Conservation (phyloP, 2,113 vertebrate genomes). For the Alectura lathami region DNA sequence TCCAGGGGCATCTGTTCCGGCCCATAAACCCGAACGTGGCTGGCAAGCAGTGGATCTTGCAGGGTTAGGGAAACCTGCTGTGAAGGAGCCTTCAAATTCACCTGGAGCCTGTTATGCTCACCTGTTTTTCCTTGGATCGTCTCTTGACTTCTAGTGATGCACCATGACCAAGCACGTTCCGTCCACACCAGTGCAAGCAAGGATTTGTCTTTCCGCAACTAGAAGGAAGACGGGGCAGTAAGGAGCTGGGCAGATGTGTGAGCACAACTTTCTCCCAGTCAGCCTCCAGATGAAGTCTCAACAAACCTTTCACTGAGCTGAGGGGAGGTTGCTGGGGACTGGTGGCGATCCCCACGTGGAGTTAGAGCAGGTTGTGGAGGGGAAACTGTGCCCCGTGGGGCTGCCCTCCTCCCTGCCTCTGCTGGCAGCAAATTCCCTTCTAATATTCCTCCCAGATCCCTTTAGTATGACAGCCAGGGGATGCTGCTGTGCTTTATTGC, state of each 20-base stretch:
- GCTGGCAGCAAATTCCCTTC: background rate
- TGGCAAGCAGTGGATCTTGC: background rate
- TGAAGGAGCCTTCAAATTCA: background rate
- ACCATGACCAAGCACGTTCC: background rate
- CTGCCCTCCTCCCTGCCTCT: background rate
- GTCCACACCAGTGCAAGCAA: background rate
- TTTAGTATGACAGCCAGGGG: conserved; percentile 30
- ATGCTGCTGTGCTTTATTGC: conserved; percentile 50
- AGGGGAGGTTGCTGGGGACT: background rate
- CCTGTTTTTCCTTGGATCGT: background rate
- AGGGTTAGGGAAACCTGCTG: background rate
- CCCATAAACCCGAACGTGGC: background rate
- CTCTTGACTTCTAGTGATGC: background rate
- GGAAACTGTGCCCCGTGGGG: fast-evolving
- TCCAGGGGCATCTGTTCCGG: background rate
- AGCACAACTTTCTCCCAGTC: fast-evolving
- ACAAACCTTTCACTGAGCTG: background rate
- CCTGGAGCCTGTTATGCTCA: background rate
- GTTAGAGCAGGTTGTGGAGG: background rate
- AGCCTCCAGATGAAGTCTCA: fast-evolving
- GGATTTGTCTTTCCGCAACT: background rate
- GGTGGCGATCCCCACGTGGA: background rate
- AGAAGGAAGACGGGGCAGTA: too few species aligned
- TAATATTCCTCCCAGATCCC: conserved; percentile 46
- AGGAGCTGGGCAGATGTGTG: background rate